A percentile compares a stretch with the other conserved stretches of the same genome.
Evolutionary conservation across 2,797 vertebrate species (phyloP).

Genomic region (Enteromius unitaeniatus): DNA sequence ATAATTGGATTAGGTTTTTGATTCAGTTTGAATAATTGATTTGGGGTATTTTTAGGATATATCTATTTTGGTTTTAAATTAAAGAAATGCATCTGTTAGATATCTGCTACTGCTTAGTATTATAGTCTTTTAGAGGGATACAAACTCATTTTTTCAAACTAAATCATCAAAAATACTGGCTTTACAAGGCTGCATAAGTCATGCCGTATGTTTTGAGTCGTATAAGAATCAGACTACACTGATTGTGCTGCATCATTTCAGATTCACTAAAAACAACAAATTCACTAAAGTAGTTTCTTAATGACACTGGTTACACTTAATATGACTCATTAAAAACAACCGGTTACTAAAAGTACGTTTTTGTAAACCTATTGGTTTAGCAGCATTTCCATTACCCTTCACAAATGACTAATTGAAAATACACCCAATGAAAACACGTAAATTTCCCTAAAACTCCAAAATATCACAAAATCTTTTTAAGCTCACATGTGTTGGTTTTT

Average conservation of each 20-base stretch:
- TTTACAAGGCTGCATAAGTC: not conserved
- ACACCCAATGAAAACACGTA: not conserved
- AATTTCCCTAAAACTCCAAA: not conserved
- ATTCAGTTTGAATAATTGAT: not conserved
- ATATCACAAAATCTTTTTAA: not conserved
- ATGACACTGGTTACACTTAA: not conserved
- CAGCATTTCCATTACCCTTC: not conserved
- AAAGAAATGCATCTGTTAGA: not conserved
- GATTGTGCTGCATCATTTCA: not conserved
- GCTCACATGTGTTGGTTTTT: not conserved
- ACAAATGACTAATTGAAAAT: not conserved
- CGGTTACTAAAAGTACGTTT: not conserved
- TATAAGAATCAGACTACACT: not conserved
- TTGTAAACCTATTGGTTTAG: not conserved
- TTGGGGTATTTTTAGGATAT: not conserved
- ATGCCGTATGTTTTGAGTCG: not conserved
- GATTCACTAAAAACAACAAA: not conserved
- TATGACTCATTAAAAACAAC: not conserved
- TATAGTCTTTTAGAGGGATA: not conserved
- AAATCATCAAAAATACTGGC: not conserved
- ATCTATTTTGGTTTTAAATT: not conserved
- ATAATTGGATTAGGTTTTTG: not conserved
- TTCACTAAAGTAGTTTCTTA: not conserved
- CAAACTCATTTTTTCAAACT: not conserved
- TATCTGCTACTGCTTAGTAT: not conserved